phyloP scores from a whole-genome alignment of 2,797 vertebrate genomes.

The Alectoris magna region DNA sequence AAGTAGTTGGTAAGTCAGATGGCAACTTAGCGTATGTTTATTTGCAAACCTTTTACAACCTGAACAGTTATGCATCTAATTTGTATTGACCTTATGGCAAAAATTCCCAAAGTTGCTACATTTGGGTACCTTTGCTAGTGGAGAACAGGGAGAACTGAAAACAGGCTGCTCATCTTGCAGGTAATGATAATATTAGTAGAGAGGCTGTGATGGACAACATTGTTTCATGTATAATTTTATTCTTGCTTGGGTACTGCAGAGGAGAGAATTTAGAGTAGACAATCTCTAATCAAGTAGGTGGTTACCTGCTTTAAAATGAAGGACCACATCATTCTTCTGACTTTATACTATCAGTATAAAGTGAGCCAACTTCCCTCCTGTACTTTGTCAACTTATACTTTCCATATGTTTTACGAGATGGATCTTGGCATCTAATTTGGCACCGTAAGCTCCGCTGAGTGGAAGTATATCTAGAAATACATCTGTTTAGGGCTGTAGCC shows the following conservation, averaged over 20 bases:
- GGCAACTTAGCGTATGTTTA: background rate
- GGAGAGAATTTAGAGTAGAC: background rate
- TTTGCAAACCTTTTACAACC: background rate
- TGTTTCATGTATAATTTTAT: background rate
- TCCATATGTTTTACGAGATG: background rate
- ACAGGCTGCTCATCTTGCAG: background rate
- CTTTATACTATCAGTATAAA: background rate
- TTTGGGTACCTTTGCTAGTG: background rate
- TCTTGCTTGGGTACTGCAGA: background rate
- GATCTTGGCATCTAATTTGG: background rate
- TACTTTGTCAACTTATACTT: background rate
- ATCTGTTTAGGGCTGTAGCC: background rate
- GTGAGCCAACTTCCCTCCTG: background rate
- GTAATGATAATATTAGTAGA: background rate
- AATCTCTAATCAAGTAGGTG: background rate
- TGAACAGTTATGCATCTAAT: background rate
- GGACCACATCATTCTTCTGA: background rate
- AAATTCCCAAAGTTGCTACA: background rate
- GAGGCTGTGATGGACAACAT: background rate
- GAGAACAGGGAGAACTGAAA: background rate
- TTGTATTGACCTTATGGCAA: background rate
- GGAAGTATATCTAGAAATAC: background rate
- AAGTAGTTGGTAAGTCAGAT: background rate
- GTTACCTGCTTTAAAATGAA: background rate
- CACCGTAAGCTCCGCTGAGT: background rate